These are phyloP conservation scores for Cataglyphis cursor DNA, from an alignment of 2,888 invertebrate genomes.

Conservation along the genomic window DNA sequence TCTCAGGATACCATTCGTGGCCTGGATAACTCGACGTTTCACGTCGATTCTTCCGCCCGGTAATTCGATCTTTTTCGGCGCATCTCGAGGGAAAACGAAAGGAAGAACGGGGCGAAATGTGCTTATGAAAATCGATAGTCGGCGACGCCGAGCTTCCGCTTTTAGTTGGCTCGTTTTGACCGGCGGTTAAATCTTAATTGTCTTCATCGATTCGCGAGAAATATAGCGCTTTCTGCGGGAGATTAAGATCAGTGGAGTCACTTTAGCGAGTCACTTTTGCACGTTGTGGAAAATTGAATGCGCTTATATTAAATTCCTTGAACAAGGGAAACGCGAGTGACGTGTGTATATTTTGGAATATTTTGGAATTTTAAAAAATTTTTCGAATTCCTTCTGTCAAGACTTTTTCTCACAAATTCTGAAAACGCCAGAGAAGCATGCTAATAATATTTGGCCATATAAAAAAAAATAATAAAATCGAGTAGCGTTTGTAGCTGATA, in stretches of 20 bases:
- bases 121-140: slow-evolving; percentile 25
- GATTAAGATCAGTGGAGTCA: neutral
- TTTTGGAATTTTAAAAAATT: neutral
- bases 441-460: neutral
- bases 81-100: slow-evolving; percentile 1
- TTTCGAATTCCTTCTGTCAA: neutral
- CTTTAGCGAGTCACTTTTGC: neutral
- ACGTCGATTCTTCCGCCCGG: slow-evolving; percentile 28
- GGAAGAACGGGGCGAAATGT: neutral
- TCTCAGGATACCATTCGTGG: slow-evolving; percentile 38
- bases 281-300: neutral
- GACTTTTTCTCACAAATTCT: neutral
- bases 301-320: neutral
- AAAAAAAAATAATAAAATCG: neutral
- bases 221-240: neutral
- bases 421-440: neutral
- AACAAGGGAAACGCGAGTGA: neutral
- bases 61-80: slow-evolving; percentile 38
- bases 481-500: neutral
- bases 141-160: slow-evolving; percentile 1
- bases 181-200: neutral
- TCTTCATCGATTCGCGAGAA: neutral
- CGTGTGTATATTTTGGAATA: neutral
- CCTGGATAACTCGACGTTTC: slow-evolving; percentile 25
- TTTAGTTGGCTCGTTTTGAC: neutral